These are phyloP conservation scores for Abrostola tripartita DNA, from an alignment of 2,888 invertebrate genomes.

Conservation along the genomic window DNA sequence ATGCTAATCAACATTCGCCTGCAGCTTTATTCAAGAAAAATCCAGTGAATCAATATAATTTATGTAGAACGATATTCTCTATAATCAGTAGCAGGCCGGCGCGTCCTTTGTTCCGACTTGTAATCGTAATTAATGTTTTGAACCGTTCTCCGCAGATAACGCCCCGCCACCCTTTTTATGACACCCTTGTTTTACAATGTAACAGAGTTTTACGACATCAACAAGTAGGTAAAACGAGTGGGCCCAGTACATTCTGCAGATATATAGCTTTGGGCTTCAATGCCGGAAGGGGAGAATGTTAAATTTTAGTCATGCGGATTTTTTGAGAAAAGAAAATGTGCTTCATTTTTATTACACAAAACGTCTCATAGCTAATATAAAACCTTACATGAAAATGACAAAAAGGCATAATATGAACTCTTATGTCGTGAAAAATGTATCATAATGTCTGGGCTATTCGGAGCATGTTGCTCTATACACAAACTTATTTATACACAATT, in stretches of 20 bases:
- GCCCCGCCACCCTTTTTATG: conserved; percentile 70
- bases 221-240: conserved; percentile 56
- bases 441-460: too few species aligned
- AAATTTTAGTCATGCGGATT: conserved; percentile 34
- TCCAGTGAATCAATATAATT: not conserved
- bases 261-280: conserved; percentile 27
- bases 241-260: conserved; percentile 22
- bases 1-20: too few species aligned
- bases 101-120: conserved; percentile 50
- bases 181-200: conserved; percentile 69
- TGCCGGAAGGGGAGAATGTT: conserved; percentile 41
- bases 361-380: conserved; percentile 20
- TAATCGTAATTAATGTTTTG: conserved; percentile 77
- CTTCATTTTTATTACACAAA: conserved; percentile 32
- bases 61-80: not conserved
- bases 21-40: too few species aligned
- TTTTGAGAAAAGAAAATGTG: conserved; percentile 28
- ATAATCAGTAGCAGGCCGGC: conserved; percentile 24
- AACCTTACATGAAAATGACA: conserved; percentile 19
- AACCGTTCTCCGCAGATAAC: conserved; percentile 64
- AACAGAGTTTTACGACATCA: conserved; percentile 66
- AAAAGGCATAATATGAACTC: not conserved
- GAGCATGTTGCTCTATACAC: too few species aligned
- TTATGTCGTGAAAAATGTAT: too few species aligned
- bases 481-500: too few species aligned